Percentiles rank a stretch among this genome's conserved stretches.
Conservation (phyloP, 2,888 invertebrate species). For the Alentia gelatinosa region DNA sequence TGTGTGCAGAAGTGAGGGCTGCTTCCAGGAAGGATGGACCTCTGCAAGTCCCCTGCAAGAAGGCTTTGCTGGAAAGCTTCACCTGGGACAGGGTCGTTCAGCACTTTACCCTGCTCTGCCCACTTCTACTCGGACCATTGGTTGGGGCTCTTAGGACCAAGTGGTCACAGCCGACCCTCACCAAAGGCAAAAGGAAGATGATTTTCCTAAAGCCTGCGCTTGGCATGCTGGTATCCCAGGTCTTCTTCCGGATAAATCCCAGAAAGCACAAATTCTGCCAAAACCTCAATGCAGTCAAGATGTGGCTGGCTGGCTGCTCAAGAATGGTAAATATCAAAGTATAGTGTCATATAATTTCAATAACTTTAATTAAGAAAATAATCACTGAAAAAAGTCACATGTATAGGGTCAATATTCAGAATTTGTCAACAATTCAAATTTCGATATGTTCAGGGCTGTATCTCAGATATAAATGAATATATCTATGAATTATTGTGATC, state of each 20-base stretch:
- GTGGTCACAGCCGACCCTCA: not conserved
- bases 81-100: not conserved
- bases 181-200: not conserved
- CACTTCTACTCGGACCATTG: not conserved
- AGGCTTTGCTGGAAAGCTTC: not conserved
- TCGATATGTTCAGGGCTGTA: no score
- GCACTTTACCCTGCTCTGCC: not conserved
- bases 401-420: no score
- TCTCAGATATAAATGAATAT: no score
- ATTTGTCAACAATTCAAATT: no score
- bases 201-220: not conserved
- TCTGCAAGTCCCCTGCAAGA: not conserved
- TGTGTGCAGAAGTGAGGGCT: not conserved
- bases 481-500: no score
- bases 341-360: no score
- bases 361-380: no score
- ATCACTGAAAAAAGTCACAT: no score
- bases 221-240: not conserved
- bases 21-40: not conserved
- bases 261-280: not conserved
- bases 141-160: not conserved
- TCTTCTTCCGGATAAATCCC: not conserved
- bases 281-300: not conserved
- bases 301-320: not conserved
- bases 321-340: not conserved